Base-by-base conservation (phyloP, 2,888 invertebrate genomes). In the Caenorhabditis japonica region DNA sequence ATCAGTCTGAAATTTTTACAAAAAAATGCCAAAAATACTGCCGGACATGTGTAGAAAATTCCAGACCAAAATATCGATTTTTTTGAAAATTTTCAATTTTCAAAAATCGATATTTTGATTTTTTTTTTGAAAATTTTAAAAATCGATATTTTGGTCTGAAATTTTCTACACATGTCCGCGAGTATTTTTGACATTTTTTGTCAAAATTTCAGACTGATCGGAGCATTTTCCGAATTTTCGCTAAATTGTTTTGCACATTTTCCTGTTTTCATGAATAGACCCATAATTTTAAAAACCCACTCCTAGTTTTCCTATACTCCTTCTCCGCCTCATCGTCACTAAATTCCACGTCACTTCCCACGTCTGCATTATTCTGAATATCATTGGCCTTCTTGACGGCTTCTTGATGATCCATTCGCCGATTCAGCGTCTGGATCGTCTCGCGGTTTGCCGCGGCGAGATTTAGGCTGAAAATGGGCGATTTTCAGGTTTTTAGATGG, bases 241-340 rank as follows among this genome's bases (percentile, higher is more conserved):
- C n/a, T n/a, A n/a, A 5, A 5, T 19, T 23, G 30, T 30, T 30
- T 5, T 30, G 30, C 30, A 30, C 30, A 7, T 30, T 39, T 13
- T 39, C 13, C 39, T 39, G n/a, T 13, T 15, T 15, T 25, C n/a
- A 46, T n/a, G 4, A 17, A 13, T 46, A 19, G 10, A n/a, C 46
- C 25, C 10, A 15, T 36, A 30, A 47, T 23, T 36, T 15, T 1
- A 17, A 25, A 3, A 2, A 39, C 43, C 43, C 17, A 58, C 56
- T 12, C 10, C 12, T 51, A 1, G 4, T 41, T 12, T 17, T 25
- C 10, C 44, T 21, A 13, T 38, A 69, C 21, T 47, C 55, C 27
- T 62, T 69, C 33, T 75, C 75, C 5, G 55, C 59, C 33, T 75
- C 69, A 33, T 75, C 75, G 36, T 75, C 75, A 51, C 75, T 75